Percentiles rank a stretch among this genome's conserved stretches.
Evolutionary conservation across 2,888 invertebrate genomes (phyloP).

Genomic region (Sphinx pinastri): DNA sequence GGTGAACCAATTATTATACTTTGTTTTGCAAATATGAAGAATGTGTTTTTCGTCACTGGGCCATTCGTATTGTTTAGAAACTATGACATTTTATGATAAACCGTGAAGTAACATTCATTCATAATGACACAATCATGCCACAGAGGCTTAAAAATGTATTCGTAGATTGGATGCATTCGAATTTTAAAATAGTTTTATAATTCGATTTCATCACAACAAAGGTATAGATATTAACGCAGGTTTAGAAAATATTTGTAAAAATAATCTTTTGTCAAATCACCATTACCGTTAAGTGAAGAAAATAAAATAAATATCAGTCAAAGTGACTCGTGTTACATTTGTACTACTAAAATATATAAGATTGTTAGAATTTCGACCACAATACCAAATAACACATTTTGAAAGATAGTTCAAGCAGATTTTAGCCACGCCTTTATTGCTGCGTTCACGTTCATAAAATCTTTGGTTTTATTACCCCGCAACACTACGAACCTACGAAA

Average conservation of each 20-base stretch:
- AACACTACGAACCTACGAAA: background rate
- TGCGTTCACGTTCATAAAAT: background rate
- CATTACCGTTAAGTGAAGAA: too few relatives aligned
- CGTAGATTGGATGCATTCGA: background rate
- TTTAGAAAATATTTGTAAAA: too few relatives aligned
- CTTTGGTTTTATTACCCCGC: background rate
- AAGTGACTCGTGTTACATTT: too few relatives aligned
- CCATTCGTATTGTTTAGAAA: constrained; percentile 26
- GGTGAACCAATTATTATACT: background rate
- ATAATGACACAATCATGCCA: background rate
- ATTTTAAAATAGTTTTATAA: background rate
- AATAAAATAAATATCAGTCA: too few relatives aligned
- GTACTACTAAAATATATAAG: background rate
- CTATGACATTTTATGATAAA: constrained; percentile 10
- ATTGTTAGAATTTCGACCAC: background rate
- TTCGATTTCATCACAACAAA: too few relatives aligned
- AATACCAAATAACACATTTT: background rate
- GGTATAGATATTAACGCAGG: too few relatives aligned
- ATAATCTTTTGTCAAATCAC: too few relatives aligned
- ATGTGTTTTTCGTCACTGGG: constrained; percentile 20
- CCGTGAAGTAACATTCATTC: constrained; percentile 16
- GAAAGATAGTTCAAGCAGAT: background rate
- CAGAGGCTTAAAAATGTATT: background rate
- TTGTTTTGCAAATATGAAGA: constrained; percentile 1
- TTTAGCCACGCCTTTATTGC: constrained; percentile 3